A percentile compares a stretch with the other conserved stretches of the same genome.
These are phyloP conservation scores for Amphiura filiformis DNA, from an alignment of 35 echinoderm and acorn worm genomes.

Conservation along the genomic window DNA sequence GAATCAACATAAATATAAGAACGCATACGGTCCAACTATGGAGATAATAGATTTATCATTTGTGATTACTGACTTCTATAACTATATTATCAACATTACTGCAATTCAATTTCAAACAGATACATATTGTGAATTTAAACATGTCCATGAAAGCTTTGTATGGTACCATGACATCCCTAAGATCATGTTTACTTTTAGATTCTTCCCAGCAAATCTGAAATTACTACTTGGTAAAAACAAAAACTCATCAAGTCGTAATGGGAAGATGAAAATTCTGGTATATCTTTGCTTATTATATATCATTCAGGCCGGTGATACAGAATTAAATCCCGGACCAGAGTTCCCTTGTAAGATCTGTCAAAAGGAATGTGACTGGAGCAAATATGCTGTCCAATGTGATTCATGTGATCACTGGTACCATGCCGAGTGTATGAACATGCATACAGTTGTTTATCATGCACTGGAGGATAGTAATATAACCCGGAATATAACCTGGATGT, in stretches of 20 bases:
- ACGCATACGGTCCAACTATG: too few relatives aligned
- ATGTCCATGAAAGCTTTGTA: not conserved
- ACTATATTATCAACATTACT: too few relatives aligned
- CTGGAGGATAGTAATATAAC: not conserved
- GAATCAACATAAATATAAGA: too few relatives aligned
- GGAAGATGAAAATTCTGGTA: not conserved
- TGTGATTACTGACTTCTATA: too few relatives aligned
- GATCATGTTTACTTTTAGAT: not conserved
- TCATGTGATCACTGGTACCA: not conserved
- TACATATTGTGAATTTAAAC: too few relatives aligned
- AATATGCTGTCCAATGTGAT: conserved; percentile 2
- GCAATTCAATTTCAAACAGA: too few relatives aligned
- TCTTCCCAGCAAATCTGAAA: not conserved
- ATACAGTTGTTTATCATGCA: not conserved
- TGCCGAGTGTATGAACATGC: conserved; percentile 16
- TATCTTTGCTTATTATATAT: not conserved
- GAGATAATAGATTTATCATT: too few relatives aligned
- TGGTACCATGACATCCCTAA: not conserved
- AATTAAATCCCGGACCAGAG: conserved; percentile 11
- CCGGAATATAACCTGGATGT: conserved; percentile 14
- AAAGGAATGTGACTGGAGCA: not conserved
- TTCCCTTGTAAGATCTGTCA: conserved; percentile 23
- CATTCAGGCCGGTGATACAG: not conserved
- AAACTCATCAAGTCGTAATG: not conserved
- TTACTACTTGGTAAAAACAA: not conserved